Percentiles rank a stretch among this genome's conserved stretches.
Evolutionary conservation across 2,888 invertebrate genomes (phyloP).

Genomic region (Neelides folsomi): DNA sequence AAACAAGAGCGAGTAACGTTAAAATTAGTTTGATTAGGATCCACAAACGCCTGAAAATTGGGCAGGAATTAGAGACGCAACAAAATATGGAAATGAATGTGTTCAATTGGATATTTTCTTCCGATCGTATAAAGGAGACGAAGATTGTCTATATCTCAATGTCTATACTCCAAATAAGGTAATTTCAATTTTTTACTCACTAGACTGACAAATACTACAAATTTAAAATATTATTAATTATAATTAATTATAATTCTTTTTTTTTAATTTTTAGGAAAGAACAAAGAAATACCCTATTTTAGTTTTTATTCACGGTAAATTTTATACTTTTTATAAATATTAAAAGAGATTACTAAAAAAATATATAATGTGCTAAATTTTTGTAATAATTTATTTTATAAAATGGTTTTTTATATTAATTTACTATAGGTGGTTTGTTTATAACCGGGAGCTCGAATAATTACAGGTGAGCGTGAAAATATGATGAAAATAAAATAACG

Average conservation of each 20-base stretch:
- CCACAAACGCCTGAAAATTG: conserved; percentile 16
- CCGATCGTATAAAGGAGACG: conserved; percentile 13
- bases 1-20: too few species aligned
- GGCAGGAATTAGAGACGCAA: conserved; percentile 18
- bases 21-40: conserved; percentile 8
- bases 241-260: background rate
- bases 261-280: background rate
- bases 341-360: conserved; percentile 7
- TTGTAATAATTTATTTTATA: background rate
- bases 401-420: too few species aligned
- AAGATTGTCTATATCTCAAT: conserved; percentile 18
- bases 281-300: conserved; percentile 8
- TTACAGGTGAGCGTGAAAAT: too few species aligned
- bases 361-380: too few species aligned
- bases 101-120: conserved; percentile 10
- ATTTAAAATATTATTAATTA: background rate
- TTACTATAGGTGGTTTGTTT: conserved; percentile 15
- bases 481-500: too few species aligned
- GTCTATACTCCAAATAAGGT: conserved; percentile 15
- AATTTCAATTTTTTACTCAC: too few species aligned
- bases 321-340: too few species aligned
- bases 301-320: conserved; percentile 22
- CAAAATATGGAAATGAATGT: conserved; percentile 12
- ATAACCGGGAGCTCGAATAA: background rate
- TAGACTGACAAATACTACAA: too few species aligned